Conservation (phyloP, 2,797 vertebrate genomes). For the Arctocebus calabarensis region DNA sequence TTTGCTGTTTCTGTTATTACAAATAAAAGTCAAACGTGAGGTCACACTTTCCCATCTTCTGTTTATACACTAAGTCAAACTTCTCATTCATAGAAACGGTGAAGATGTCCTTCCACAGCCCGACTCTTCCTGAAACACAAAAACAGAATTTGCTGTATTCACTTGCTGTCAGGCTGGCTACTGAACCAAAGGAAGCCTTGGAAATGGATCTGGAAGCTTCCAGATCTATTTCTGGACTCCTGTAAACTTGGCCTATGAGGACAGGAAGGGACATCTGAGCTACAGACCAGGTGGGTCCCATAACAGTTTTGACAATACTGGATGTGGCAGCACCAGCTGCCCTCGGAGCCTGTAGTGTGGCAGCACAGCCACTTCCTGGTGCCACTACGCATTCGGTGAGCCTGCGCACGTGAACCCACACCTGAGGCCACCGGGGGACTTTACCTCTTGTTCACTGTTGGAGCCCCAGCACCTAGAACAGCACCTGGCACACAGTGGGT, state of each 20-base stretch:
- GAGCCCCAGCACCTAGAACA: not conserved
- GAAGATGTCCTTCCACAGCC: constrained; percentile 99
- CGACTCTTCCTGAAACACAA: constrained; percentile 93
- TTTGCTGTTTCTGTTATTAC: constrained; percentile 85
- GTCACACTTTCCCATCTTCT: constrained; percentile 99
- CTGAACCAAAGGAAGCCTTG: not conserved
- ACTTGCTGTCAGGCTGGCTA: accelerated
- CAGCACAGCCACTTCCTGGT: not conserved
- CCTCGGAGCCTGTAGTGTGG: not conserved
- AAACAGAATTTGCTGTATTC: not conserved
- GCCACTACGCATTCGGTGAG: accelerated
- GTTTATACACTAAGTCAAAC: constrained; percentile 96
- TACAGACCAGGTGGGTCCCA: not conserved
- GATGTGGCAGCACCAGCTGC: not conserved
- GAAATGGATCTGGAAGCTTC: not conserved
- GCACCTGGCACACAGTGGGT: not conserved
- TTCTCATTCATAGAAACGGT: constrained; percentile 99
- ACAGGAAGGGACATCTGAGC: not conserved
- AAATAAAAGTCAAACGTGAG: constrained; percentile 96
- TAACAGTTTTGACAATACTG: not conserved
- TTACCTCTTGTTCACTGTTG: accelerated
- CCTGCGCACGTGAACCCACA: accelerated
- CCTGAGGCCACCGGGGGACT: not conserved
- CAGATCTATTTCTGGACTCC: not conserved
- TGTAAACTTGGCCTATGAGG: not conserved